These are phyloP conservation scores for Neoascia interrupta DNA, from an alignment of 2,888 invertebrate species.

Conservation along the genomic window DNA sequence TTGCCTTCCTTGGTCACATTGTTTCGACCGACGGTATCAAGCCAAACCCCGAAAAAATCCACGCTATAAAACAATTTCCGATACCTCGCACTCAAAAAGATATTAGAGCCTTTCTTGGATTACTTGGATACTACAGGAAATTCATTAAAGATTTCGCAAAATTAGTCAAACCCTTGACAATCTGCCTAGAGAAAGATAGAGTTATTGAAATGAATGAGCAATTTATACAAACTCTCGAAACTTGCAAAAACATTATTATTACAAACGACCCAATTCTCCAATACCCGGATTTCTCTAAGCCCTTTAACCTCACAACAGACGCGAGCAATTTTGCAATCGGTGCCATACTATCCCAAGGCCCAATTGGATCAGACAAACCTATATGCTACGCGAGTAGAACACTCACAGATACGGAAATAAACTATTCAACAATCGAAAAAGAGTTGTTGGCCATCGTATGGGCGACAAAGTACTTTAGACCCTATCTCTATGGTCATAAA, in stretches of 20 bases:
- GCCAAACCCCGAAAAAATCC: conserved; percentile 7
- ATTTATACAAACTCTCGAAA: background rate
- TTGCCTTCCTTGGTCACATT: background rate
- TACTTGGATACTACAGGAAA: background rate
- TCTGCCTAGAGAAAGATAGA: background rate
- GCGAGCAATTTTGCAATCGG: background rate
- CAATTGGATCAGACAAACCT: background rate
- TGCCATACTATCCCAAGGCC: background rate
- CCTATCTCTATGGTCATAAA: background rate
- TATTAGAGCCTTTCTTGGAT: background rate
- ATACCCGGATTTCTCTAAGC: conserved; percentile 1
- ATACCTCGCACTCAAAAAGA: background rate
- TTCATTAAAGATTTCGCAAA: background rate
- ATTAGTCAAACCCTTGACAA: background rate
- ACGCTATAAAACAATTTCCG: conserved; percentile 1
- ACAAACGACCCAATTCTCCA: background rate
- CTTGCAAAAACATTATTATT: too few relatives aligned
- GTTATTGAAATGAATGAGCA: background rate
- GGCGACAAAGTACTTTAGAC: background rate
- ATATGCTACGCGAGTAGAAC: conserved; percentile 9
- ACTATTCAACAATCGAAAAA: conserved; percentile 6
- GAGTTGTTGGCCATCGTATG: conserved; percentile 2
- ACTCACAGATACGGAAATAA: background rate
- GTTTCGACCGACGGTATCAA: background rate
- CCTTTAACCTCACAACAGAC: background rate